Base-by-base conservation (phyloP, 2,888 invertebrate species). In the Blomia tropicalis region DNA sequence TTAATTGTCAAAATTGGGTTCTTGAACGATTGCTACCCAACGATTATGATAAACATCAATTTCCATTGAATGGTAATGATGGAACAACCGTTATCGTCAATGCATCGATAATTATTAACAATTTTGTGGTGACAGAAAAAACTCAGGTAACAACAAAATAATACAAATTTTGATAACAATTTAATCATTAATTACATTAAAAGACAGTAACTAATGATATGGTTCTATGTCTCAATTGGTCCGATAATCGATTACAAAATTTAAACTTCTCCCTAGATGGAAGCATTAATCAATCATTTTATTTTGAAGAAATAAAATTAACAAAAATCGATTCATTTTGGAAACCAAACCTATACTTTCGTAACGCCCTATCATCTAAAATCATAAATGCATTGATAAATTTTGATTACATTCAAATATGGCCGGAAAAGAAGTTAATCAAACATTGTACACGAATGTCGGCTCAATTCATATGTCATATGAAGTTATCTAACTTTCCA, bases 401-500 rank as follows among this genome's bases (percentile, higher is more conserved):
- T 14, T 25, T 43, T 3, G 58, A 64, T 19, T 60, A 51, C 41
- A 4, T 59, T 14, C 43, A 29, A 14, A 32, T 63, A 7, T 43
- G 62, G 4, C 25, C 43, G 2, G 19, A 60, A 14, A 22, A 54
- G 7, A 63, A 60, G 19, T 27, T 23, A 14, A 23, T 63, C 4
- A 60, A 63, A 29, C 43, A 43, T 11, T 51, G 47, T 31, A 32
- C 47, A 11, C 31, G 64, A 58, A 5, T 43, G n/a, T 64, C 43
- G 5, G 59, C 25, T 4, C 47, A 43, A 23, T 59, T 64, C 17
- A 59, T 51, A 7, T 64, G 64, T 32, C 59, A 59, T 25, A 63
- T 64, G 62, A 51, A 63, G 30, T 31, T 63, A 41, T 43, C 62
- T n/a, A 53, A 44, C 27, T 63, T 62, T 36, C 64, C 64, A 17